Evolutionary conservation across 2,113 vertebrate species (phyloP).

Genomic region (Rhabdornis inornatus): DNA sequence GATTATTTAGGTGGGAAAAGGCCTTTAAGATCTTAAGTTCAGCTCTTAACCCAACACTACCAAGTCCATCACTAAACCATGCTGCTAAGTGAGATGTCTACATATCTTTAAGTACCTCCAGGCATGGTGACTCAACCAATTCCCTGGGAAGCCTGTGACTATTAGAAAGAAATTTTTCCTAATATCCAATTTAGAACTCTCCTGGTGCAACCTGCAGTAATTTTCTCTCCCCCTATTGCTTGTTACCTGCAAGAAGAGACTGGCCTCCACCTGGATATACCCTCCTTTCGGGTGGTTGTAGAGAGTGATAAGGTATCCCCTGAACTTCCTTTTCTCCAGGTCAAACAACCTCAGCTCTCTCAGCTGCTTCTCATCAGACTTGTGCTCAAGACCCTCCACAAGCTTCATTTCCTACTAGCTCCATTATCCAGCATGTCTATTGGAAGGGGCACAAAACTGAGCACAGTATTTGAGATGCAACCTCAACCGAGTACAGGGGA

Average conservation of each 20-base stretch:
- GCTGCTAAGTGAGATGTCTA: not conserved
- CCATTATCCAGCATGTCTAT: not conserved
- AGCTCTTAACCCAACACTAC: not conserved
- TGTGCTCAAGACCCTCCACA: not conserved
- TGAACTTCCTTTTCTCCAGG: not conserved
- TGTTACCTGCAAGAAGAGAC: not conserved
- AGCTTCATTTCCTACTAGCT: not conserved
- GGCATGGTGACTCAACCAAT: not conserved
- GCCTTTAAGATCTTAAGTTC: not conserved
- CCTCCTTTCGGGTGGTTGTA: not conserved
- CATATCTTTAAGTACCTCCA: not conserved
- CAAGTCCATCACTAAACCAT: not conserved
- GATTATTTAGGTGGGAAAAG: not conserved
- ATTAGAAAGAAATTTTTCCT: not conserved
- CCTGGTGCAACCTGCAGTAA: too few species aligned
- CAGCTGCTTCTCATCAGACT: not conserved
- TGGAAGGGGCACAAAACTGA: not conserved
- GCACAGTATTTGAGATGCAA: not conserved
- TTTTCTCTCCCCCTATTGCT: not conserved
- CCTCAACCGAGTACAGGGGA: accelerated
- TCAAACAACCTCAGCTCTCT: not conserved
- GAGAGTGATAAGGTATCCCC: not conserved
- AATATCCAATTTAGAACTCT: not conserved
- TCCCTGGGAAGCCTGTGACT: not conserved
- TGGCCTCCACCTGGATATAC: accelerated